phyloP scores from a whole-genome alignment of 2,797 vertebrate genomes.

The Siniperca obscura region DNA sequence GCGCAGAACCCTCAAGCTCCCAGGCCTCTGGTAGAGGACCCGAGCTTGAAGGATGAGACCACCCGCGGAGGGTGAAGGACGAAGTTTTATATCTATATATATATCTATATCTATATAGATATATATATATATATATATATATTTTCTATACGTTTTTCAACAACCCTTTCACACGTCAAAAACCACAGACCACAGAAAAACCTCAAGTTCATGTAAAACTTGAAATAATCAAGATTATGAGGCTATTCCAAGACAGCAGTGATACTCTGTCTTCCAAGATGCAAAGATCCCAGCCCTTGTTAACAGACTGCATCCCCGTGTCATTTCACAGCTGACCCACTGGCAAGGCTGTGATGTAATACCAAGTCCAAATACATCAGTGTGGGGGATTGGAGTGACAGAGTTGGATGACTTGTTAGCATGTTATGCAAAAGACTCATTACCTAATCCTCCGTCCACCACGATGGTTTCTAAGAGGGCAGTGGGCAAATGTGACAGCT shows the following conservation, averaged over 20 bases:
- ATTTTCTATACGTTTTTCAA: not conserved
- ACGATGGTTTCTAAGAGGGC: conserved; percentile 19
- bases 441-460: conserved; percentile 45
- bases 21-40: too few species aligned
- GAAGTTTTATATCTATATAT: too few species aligned
- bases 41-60: too few species aligned
- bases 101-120: too few species aligned
- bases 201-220: not conserved
- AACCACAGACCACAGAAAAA: not conserved
- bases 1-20: too few species aligned
- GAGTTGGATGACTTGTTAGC: conserved; percentile 36
- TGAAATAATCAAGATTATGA: not conserved
- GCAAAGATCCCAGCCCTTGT: not conserved
- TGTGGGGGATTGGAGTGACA: not conserved
- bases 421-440: conserved; percentile 56
- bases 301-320: conserved; percentile 2
- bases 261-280: not conserved
- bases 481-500: conserved; percentile 59
- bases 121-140: too few species aligned
- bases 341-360: conserved; percentile 45
- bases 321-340: conserved; percentile 46
- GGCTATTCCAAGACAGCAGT: not conserved
- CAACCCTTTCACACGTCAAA: not conserved
- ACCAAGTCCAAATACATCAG: conserved; percentile 14
- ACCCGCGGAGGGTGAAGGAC: too few species aligned